These are phyloP conservation scores for Ammospiza caudacuta DNA, from an alignment of 2,113 vertebrate genomes.

Conservation along the genomic window DNA sequence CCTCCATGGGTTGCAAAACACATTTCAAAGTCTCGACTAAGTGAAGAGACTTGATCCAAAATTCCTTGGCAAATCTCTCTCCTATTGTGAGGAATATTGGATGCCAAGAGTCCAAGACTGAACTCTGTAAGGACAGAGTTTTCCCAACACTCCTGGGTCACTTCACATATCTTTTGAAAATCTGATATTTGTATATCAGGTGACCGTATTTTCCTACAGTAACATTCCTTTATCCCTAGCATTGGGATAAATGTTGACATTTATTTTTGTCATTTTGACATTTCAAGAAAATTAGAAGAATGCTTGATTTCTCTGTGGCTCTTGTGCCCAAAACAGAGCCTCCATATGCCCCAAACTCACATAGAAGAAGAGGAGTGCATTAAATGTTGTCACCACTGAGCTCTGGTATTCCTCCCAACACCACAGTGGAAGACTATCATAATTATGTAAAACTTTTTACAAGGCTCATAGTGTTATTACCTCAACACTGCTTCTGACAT, in stretches of 20 bases:
- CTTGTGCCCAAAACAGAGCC: not conserved
- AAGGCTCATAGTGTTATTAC: not conserved
- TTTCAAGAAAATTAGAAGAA: not conserved
- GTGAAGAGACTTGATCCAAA: constrained; percentile 19
- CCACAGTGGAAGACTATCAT: not conserved
- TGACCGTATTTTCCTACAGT: not conserved
- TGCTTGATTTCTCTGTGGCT: accelerated
- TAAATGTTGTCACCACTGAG: not conserved
- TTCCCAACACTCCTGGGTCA: not conserved
- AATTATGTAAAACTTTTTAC: not conserved
- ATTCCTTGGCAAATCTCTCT: constrained; percentile 23
- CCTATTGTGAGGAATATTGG: constrained; percentile 18
- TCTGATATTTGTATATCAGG: not conserved
- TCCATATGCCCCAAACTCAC: not conserved
- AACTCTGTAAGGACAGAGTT: not conserved
- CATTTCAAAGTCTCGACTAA: constrained; percentile 29
- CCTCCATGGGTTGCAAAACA: constrained; percentile 1
- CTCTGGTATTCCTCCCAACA: not conserved
- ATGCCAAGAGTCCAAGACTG: not conserved
- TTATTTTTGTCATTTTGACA: not conserved
- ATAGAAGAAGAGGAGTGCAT: not conserved
- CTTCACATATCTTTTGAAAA: not conserved
- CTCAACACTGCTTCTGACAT: not conserved
- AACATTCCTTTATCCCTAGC: not conserved
- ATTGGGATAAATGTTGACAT: not conserved